Conservation (phyloP, 2,797 vertebrate genomes). For the Cryptoprocta ferox region DNA sequence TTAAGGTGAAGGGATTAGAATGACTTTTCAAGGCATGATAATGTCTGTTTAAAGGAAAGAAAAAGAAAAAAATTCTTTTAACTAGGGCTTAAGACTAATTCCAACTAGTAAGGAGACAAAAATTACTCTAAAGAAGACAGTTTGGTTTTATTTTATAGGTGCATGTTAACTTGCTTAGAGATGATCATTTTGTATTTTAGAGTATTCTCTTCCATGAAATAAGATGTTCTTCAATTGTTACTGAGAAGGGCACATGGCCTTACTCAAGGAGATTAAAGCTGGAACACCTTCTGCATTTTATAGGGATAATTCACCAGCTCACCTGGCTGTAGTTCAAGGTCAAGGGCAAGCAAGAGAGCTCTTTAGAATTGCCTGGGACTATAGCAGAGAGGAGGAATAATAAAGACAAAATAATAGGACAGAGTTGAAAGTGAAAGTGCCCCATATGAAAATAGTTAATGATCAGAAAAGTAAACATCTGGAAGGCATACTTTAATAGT, state of each 20-base stretch:
- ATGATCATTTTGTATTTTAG: constrained; percentile 52
- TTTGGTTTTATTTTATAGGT: constrained; percentile 70
- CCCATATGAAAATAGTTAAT: constrained; percentile 35
- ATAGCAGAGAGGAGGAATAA: neutral
- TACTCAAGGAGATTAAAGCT: neutral
- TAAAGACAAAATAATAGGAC: neutral
- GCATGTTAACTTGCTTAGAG: constrained; percentile 65
- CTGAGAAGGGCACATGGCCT: constrained; percentile 11
- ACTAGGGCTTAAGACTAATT: constrained; percentile 74
- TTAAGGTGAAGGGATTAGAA: constrained; percentile 72
- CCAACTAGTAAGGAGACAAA: constrained; percentile 71
- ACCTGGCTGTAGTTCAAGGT: constrained; percentile 45
- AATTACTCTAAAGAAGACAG: constrained; percentile 50
- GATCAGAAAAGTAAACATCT: neutral
- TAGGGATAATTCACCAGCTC: constrained; percentile 1
- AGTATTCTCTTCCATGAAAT: constrained; percentile 48
- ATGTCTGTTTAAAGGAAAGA: constrained; percentile 69
- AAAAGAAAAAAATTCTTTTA: constrained; percentile 69
- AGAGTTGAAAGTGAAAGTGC: constrained; percentile 56
- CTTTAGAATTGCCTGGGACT: constrained; percentile 10
- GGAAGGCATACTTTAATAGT: neutral
- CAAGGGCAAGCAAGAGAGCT: neutral
- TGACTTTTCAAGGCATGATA: constrained; percentile 71
- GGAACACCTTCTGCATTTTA: neutral
- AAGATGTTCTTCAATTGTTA: constrained; percentile 47